Evolutionary conservation across 2,113 vertebrate genomes (phyloP).

Genomic region (Falco punctatus): DNA sequence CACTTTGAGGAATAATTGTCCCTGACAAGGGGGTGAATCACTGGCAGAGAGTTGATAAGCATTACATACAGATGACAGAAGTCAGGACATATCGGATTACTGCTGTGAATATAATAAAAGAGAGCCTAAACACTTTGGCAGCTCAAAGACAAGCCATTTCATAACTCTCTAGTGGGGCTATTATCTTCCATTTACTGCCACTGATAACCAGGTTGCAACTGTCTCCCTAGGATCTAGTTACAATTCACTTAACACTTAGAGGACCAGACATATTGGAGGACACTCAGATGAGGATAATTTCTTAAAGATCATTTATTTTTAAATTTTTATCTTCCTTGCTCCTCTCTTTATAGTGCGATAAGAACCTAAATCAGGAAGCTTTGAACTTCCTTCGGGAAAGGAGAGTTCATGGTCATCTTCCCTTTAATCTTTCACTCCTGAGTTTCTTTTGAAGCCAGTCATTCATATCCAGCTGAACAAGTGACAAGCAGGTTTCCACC

Average conservation of each 20-base stretch:
- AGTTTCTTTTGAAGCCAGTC: slow-evolving; percentile 66
- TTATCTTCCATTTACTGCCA: slow-evolving; percentile 90
- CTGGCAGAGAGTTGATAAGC: slow-evolving; percentile 97
- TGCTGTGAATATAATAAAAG: slow-evolving; percentile 97
- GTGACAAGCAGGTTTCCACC: slow-evolving; percentile 44
- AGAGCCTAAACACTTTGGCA: slow-evolving; percentile 91
- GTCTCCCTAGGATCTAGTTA: slow-evolving; percentile 81
- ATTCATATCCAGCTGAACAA: slow-evolving; percentile 30
- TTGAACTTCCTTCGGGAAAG: slow-evolving; percentile 65
- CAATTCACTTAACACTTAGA: slow-evolving; percentile 82
- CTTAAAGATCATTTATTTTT: slow-evolving; percentile 72
- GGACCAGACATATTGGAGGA: slow-evolving; percentile 66
- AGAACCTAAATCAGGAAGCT: slow-evolving; percentile 54
- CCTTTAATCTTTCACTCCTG: slow-evolving; percentile 65
- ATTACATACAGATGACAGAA: slow-evolving; percentile 98
- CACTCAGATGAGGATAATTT: slow-evolving; percentile 53
- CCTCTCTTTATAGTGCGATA: slow-evolving; percentile 56
- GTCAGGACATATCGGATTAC: slow-evolving; percentile 99
- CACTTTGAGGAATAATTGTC: slow-evolving; percentile 94
- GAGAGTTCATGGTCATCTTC: slow-evolving; percentile 54
- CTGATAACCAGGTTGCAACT: slow-evolving; percentile 86
- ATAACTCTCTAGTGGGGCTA: slow-evolving; percentile 85
- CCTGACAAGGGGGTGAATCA: slow-evolving; percentile 96
- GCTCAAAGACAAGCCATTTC: slow-evolving; percentile 90
- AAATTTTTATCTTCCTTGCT: slow-evolving; percentile 73